phyloP scores from a whole-genome alignment of 2,888 invertebrate genomes.

The Pharmacophagus antenor region DNA sequence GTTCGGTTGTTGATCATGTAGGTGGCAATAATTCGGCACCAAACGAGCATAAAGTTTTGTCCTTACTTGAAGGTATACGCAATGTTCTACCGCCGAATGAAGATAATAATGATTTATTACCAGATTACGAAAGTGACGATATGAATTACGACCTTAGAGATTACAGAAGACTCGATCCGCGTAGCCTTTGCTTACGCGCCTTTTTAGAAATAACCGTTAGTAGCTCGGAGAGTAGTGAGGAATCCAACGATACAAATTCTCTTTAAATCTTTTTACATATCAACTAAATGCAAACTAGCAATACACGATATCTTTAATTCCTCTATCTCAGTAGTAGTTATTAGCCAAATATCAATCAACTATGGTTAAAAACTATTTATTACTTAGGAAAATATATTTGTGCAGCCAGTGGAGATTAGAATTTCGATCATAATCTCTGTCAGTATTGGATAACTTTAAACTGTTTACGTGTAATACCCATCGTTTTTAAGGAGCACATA shows the following conservation, averaged over 20 bases:
- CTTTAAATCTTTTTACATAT: constrained; percentile 10
- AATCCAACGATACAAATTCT: constrained; percentile 5
- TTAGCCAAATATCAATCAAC: background rate
- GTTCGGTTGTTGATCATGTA: background rate
- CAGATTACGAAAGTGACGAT: constrained; percentile 7
- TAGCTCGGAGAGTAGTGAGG: constrained; percentile 11
- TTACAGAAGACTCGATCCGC: background rate
- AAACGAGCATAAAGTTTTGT: background rate
- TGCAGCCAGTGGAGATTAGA: background rate
- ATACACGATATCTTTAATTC: background rate
- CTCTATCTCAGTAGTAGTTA: background rate
- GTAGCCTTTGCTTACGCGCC: background rate
- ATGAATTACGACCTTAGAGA: background rate
- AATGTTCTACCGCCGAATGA: background rate
- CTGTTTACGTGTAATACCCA: background rate
- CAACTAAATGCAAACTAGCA: background rate
- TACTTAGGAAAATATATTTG: background rate
- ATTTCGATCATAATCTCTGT: background rate
- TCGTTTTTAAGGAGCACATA: background rate
- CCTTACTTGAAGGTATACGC: background rate
- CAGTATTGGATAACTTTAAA: background rate
- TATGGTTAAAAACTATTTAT: background rate
- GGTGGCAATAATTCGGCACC: background rate
- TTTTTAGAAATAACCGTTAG: background rate
- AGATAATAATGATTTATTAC: background rate